Conservation (phyloP, 2,797 vertebrate species). For the Perodicticus potto region DNA sequence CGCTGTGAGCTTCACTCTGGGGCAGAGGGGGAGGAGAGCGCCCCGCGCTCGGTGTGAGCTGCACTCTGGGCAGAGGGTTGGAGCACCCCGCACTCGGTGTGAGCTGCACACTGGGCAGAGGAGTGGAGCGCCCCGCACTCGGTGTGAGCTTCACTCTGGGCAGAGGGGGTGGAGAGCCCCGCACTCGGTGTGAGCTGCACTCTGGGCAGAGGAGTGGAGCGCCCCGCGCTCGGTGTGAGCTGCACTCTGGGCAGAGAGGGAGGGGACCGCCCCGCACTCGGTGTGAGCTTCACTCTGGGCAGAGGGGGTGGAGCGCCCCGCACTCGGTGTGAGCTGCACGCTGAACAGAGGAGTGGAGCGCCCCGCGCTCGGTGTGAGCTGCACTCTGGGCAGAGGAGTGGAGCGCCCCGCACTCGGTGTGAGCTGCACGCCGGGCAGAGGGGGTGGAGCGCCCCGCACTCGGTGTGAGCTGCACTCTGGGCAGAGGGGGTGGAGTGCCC, state of each 20-base stretch:
- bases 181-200: too few species aligned
- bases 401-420: not conserved
- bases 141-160: not conserved
- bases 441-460: not conserved
- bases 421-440: not conserved
- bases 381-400: not conserved
- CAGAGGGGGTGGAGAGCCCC: not conserved
- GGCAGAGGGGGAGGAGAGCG: not conserved
- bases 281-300: fast-evolving
- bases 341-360: too few species aligned
- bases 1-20: not conserved
- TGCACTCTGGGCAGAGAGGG: not conserved
- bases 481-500: too few species aligned
- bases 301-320: not conserved
- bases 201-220: too few species aligned
- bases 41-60: too few species aligned
- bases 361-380: too few species aligned
- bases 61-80: too few species aligned
- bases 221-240: too few species aligned
- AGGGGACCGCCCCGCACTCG: not conserved
- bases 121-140: not conserved
- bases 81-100: too few species aligned
- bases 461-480: too few species aligned
- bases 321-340: too few species aligned
- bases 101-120: not conserved